These are phyloP conservation scores for Harmothoe impar DNA, from an alignment of 2,888 invertebrate genomes.

Conservation along the genomic window DNA sequence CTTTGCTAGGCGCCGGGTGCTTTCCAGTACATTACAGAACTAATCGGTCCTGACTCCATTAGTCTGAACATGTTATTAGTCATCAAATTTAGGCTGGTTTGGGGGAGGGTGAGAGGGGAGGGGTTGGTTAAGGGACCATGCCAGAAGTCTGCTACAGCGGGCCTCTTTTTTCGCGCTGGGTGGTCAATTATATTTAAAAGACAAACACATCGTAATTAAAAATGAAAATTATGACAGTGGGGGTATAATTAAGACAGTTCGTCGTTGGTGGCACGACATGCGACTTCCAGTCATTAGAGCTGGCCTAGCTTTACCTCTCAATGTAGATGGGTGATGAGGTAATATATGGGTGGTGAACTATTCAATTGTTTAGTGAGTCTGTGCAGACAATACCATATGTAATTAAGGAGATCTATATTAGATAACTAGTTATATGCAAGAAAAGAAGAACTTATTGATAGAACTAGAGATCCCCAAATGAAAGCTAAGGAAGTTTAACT, in stretches of 20 bases:
- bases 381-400: too few relatives aligned
- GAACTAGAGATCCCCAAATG: too few relatives aligned
- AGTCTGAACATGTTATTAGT: constrained; percentile 22
- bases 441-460: too few relatives aligned
- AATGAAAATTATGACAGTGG: background rate
- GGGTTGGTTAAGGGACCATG: background rate
- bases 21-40: constrained; percentile 51
- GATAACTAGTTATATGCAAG: too few relatives aligned
- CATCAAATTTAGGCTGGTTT: background rate
- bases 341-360: too few relatives aligned
- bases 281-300: background rate
- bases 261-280: constrained; percentile 29
- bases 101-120: background rate
- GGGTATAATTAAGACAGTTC: background rate
- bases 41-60: constrained; percentile 59
- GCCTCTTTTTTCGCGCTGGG: background rate
- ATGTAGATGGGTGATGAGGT: too few relatives aligned
- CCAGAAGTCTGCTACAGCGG: too few relatives aligned
- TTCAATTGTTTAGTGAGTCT: too few relatives aligned
- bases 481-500: too few relatives aligned
- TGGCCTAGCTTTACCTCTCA: too few relatives aligned
- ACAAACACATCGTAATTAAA: background rate
- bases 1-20: constrained; percentile 16
- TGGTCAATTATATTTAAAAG: background rate
- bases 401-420: too few relatives aligned